These are phyloP conservation scores for Picus viridis DNA, from an alignment of 2,797 vertebrate genomes.

Conservation along the genomic window DNA sequence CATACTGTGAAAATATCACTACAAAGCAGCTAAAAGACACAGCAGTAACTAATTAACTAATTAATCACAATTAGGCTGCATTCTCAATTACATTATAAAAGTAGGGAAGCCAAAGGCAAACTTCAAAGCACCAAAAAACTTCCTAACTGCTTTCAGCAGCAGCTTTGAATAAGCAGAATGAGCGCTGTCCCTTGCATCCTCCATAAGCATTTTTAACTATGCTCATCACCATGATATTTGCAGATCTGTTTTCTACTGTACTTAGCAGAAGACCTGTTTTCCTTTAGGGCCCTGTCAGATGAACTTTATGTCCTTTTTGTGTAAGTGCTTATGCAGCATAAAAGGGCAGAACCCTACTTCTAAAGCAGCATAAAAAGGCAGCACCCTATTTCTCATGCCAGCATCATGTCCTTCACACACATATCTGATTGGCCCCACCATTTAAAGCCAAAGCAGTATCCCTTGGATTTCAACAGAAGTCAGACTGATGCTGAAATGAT, in stretches of 20 bases:
- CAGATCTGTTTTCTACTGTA: constrained; percentile 21
- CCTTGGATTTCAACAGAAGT: not conserved
- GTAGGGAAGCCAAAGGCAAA: constrained; percentile 26
- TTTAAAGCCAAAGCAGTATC: not conserved
- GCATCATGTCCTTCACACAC: not conserved
- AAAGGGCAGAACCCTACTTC: not conserved
- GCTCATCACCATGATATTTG: constrained; percentile 15
- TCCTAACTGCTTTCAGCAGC: constrained; percentile 9
- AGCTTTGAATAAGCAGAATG: constrained; percentile 29
- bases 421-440: not conserved
- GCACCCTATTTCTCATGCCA: not conserved
- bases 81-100: constrained; percentile 32
- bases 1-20: constrained; percentile 6
- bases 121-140: constrained; percentile 31
- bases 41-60: constrained; percentile 48
- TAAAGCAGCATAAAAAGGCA: constrained; percentile 9
- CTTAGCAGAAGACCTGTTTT: not conserved
- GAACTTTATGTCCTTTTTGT: not conserved
- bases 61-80: constrained; percentile 40
- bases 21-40: constrained; percentile 8
- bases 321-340: not conserved
- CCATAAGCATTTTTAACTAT: constrained; percentile 3
- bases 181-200: not conserved
- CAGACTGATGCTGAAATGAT: not conserved
- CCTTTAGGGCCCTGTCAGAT: not conserved